These are phyloP conservation scores for Chymomyza procnemis DNA, from an alignment of 2,888 invertebrate genomes.

Conservation along the genomic window DNA sequence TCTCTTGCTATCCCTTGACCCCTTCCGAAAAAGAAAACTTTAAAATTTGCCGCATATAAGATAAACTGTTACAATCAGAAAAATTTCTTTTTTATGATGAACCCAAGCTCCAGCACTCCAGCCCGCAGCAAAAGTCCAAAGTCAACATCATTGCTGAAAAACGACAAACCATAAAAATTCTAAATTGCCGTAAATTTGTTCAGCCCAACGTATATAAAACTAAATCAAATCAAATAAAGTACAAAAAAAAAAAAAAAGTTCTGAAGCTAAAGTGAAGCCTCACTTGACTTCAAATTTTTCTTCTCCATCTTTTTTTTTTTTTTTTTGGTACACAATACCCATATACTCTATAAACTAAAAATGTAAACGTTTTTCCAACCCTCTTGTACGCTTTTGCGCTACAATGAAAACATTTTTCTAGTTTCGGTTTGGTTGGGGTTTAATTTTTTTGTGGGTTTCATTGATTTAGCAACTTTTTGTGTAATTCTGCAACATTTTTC, in stretches of 20 bases:
- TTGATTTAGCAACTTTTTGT: slow-evolving; percentile 28
- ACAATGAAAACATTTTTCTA: slow-evolving; percentile 22
- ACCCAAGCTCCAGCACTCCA: neutral
- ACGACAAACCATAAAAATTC: neutral
- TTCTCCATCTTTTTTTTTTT: neutral
- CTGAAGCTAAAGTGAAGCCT: neutral
- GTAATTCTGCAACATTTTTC: neutral
- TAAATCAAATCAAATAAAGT: neutral
- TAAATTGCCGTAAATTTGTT: neutral
- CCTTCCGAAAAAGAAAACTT: neutral
- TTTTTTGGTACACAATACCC: neutral
- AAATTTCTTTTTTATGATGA: neutral
- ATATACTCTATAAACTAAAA: neutral
- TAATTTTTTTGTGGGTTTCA: slow-evolving; percentile 20
- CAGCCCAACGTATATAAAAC: neutral
- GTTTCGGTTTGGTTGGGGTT: slow-evolving; percentile 4
- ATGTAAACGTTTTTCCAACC: neutral
- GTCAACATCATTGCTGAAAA: neutral
- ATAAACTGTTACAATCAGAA: neutral
- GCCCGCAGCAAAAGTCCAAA: neutral
- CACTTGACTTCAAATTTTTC: neutral
- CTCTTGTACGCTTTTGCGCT: neutral
- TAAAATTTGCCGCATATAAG: neutral
- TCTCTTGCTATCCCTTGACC: neutral
- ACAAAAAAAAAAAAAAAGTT: neutral